Base-by-base conservation (phyloP, 2,113 vertebrate genomes). In the Amphiprion ocellaris region DNA sequence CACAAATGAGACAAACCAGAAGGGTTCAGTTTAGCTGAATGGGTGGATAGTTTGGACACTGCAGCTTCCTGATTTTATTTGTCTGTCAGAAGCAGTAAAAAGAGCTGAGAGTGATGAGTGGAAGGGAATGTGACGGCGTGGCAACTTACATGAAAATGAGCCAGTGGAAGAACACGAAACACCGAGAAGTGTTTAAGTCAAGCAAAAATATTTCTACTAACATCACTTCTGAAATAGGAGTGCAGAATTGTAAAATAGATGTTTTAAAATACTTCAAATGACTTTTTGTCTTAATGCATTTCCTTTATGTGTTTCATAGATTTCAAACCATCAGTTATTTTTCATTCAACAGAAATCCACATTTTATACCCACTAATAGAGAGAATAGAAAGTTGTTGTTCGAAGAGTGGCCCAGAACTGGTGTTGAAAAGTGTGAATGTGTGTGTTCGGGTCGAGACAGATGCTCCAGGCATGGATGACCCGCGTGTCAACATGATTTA, bases 121-220 rank as follows among this genome's bases (percentile, higher is more conserved):
- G 90, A 93, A 94, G 84, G 93, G 93, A 94, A 94, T 93, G 92
- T 85, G 85, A 76, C 26, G 60, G 77, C 70, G 66, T 72, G 76
- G 80, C 86, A 87, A 67, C 66, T 71, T 63, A 10, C 60, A 59
- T 59, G 30, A 80, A 87, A 78, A 67, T 26, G 16, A 87, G 72
- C 44, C 69, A 61, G 67, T 44, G 67, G 63, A 70, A 73, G 56
- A 71, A 53, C 41, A 52, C 30, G 21, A 11, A 64, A 54, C 46
- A 53, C 46, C 6, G 15, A 64, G 16, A 64, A 33, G 61, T 28
- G n/a, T 56, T 23, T 21, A 37, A 46, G 30, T 30, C 14, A 54
- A 56, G 12, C 17, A 53, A 44, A 44, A 44, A 9, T 37, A 37
- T 37, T 37, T 37, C 33, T 37, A 37, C 7, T 37, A 4, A 44